Evolutionary conservation across 2,888 invertebrate species (phyloP).

Genomic region (Campoplex nolae): DNA sequence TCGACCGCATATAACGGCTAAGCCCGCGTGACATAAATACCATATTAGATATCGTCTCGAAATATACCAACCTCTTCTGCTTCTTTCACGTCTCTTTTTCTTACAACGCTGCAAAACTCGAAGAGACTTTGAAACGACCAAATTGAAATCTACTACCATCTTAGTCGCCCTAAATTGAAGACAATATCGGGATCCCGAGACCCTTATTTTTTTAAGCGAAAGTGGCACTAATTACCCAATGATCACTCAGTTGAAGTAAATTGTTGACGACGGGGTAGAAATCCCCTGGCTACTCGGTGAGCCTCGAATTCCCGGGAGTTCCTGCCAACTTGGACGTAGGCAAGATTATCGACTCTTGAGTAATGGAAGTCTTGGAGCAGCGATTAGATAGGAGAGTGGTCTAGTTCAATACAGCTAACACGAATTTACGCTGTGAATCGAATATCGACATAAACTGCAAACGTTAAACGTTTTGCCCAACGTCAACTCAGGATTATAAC

Average conservation of each 20-base stretch:
- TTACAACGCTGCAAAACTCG: conserved; percentile 22
- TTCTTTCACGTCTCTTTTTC: conserved; percentile 33
- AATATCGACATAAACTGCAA: conserved; percentile 29
- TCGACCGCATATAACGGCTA: conserved; percentile 65
- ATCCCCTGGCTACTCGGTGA: conserved; percentile 3
- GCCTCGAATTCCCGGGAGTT: conserved; percentile 24
- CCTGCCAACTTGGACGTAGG: conserved; percentile 29
- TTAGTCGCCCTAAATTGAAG: conserved; percentile 56
- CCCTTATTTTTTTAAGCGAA: conserved; percentile 39
- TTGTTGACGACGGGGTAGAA: conserved; percentile 16
- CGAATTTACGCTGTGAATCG: conserved; percentile 12
- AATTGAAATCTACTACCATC: conserved; percentile 57
- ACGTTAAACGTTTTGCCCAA: conserved; percentile 34
- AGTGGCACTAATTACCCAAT: conserved; percentile 61
- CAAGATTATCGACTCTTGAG: conserved; percentile 37
- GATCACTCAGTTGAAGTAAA: conserved; percentile 52
- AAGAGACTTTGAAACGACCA: conserved; percentile 27
- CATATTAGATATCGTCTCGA: conserved; percentile 67
- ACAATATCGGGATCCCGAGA: conserved; percentile 12
- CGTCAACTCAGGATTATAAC: conserved; percentile 43
- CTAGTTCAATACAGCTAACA: background rate
- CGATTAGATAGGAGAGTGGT: conserved; percentile 43
- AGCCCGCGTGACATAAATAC: conserved; percentile 71
- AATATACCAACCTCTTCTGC: conserved; percentile 57
- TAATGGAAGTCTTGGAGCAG: conserved; percentile 55